Evolutionary conservation across 1,140 invertebrate species (phyloP), one percentile per base, ranked within the genome.

Genomic region (Vanessa atalanta): DNA sequence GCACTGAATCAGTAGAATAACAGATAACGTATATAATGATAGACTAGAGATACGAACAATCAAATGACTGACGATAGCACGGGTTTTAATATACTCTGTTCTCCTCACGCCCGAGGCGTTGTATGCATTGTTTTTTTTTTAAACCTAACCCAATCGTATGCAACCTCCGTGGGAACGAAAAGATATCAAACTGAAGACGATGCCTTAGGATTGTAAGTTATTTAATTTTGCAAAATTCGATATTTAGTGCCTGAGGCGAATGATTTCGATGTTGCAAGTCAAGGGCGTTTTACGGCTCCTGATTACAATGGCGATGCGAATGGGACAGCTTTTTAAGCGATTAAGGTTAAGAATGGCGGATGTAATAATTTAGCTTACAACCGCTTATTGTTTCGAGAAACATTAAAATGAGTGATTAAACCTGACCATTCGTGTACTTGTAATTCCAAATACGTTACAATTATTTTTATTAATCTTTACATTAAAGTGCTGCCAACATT

Each of bases 11-110:
- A 57, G 79, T 80, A 78, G 83, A 84, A 83, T 70, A 77, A 86
- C 79, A 83, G 82, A 82, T 88, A 88, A 90, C 85, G 84, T 57
- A 81, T 70, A 65, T 89, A 88, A 90, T 91, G 82, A 88, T 88
- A 88, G 81, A 78, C 65, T 82, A 79, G 69, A 77, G 75, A 43
- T 79, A 74, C 82, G 78, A 74, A 82, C 81, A 87, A 89, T 90
- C 85, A 89, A 86, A 85, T 78, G 79, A 81, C 76, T 84, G 84
- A 88, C 72, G 83, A 85, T 87, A 83, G 81, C 79, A 82, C 51
- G 69, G 79, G 79, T 80, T 85, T 83, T 80, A 83, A 83, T 85
- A 79, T 68, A 64, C 79, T 79, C 81, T 68, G 76, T 80, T 82
- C 80, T 3, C 78, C 77, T 83, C 77, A 68, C 71, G 88, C 88